These are phyloP conservation scores for Bungarus multicinctus DNA, from an alignment of 2,113 vertebrate species.

Conservation along the genomic window DNA sequence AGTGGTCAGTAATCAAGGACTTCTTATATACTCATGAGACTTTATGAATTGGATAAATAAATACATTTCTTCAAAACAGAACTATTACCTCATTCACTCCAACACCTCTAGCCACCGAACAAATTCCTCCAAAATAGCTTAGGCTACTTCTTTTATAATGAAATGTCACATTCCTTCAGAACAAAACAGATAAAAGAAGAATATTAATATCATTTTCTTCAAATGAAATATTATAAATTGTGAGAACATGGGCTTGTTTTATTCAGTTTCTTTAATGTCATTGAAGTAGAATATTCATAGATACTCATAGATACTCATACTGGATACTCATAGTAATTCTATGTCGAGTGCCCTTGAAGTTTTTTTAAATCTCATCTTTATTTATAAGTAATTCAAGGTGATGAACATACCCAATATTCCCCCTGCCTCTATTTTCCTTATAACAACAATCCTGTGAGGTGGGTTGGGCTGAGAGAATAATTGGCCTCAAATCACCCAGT, in stretches of 20 bases:
- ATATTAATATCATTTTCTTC: conserved; percentile 23
- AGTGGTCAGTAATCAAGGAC: neutral
- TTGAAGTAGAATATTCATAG: neutral
- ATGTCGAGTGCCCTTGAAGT: neutral
- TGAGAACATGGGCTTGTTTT: neutral
- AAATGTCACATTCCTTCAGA: conserved; percentile 88
- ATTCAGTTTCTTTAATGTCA: neutral
- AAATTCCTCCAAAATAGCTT: conserved; percentile 92
- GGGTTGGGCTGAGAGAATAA: neutral
- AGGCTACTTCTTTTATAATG: conserved; percentile 91
- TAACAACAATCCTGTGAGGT: neutral
- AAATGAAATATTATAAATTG: neutral
- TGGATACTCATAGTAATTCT: neutral
- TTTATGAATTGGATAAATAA: neutral
- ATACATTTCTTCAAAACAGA: neutral
- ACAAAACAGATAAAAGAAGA: conserved; percentile 43
- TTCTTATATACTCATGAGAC: neutral
- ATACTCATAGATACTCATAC: too few species aligned
- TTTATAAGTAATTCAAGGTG: neutral
- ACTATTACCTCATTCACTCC: conserved; percentile 93
- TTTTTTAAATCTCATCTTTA: neutral
- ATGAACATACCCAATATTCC: neutral
- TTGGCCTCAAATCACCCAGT: neutral
- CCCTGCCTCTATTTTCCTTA: neutral
- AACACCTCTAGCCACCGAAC: conserved; percentile 86